Conservation (phyloP, 2,888 invertebrate genomes). For the Cerceris rybyensis region DNA sequence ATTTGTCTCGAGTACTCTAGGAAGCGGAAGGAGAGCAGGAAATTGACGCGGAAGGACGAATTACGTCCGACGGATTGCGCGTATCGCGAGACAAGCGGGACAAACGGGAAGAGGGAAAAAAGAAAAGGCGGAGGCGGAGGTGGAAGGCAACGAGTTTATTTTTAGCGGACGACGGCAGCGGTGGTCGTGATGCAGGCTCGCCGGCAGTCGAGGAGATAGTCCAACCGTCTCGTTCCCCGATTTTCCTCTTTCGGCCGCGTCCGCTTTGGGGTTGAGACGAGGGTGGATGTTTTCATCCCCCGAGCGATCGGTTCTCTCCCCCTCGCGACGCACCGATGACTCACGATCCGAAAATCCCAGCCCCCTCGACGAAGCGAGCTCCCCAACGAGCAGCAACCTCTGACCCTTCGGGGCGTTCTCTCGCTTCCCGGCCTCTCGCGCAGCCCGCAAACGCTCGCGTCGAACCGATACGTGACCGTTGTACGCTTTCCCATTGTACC, state of each 20-base stretch:
- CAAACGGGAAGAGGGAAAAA: not conserved
- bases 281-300: not conserved
- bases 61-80: conserved; percentile 15
- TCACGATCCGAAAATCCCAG: conserved; percentile 74
- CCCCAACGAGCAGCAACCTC: not conserved
- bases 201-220: conserved; percentile 43
- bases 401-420: not conserved
- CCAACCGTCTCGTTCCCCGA: too few species aligned
- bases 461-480: not conserved
- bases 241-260: too few species aligned
- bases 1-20: too few species aligned
- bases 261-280: too few species aligned
- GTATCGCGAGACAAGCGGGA: not conserved
- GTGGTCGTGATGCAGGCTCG: not conserved
- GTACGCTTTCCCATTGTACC: too few species aligned
- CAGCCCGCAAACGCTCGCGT: not conserved
- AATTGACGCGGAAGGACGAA: conserved; percentile 2
- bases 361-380: too few species aligned
- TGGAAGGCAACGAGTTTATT: not conserved
- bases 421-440: not conserved
- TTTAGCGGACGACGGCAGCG: not conserved
- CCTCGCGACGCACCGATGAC: conserved; percentile 67
- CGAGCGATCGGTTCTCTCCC: not conserved
- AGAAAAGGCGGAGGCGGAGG: not conserved
- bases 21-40: too few species aligned